A percentile compares a stretch with the other conserved stretches of the same genome.
phyloP scores from a whole-genome alignment of 2,888 invertebrate genomes.

The Leucozona laternaria region DNA sequence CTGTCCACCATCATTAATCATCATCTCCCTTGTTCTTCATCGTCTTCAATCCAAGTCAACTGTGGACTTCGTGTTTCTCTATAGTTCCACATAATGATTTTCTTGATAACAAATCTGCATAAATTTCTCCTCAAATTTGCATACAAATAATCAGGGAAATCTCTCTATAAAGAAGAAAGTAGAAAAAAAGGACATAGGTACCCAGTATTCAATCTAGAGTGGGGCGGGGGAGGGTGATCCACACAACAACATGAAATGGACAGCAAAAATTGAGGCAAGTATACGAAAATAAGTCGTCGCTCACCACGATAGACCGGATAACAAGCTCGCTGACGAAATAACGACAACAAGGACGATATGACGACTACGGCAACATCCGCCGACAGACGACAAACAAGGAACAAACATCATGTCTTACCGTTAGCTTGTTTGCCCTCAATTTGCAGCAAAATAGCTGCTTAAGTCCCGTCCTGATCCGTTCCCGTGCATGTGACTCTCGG shows the following conservation, averaged over 20 bases:
- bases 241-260: neutral
- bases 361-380: conserved; percentile 60
- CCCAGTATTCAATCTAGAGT: conserved; percentile 13
- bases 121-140: conserved; percentile 79
- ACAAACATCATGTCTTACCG: conserved; percentile 72
- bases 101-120: conserved; percentile 77
- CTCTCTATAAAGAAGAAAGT: conserved; percentile 26
- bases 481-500: neutral
- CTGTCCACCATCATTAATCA: conserved; percentile 66
- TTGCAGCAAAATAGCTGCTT: conserved; percentile 63
- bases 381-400: conserved; percentile 66
- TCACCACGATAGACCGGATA: conserved; percentile 61
- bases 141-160: conserved; percentile 78
- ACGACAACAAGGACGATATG: conserved; percentile 54
- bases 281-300: conserved; percentile 56
- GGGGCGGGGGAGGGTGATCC: neutral
- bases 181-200: conserved; percentile 33
- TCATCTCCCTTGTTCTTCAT: conserved; percentile 54
- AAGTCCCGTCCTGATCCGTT: conserved; percentile 9
- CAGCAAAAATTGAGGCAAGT: conserved; percentile 1
- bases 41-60: neutral
- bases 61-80: neutral
- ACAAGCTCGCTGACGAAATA: conserved; percentile 68
- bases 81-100: conserved; percentile 69
- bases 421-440: conserved; percentile 74